Base-by-base conservation (phyloP, 35 echinoderm and acorn worm genomes). In the Anneissia japonica region DNA sequence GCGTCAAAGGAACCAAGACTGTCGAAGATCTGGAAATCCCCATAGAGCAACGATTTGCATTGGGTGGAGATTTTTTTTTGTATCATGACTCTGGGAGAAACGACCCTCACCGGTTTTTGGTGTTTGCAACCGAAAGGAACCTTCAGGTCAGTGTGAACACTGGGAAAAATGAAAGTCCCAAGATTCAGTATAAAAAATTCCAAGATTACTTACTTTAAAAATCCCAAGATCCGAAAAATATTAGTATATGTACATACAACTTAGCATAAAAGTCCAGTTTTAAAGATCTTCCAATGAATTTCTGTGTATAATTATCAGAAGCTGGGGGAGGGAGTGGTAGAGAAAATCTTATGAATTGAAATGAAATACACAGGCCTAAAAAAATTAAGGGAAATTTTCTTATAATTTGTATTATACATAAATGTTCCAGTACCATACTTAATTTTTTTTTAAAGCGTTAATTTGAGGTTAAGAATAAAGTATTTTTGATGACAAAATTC, bases 81-180 rank as follows among this genome's bases (percentile, higher is more conserved):
- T 46, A 43, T 82, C 37, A 82, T 26, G 79, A 82, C 79, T 82
- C 79, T 46, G 79, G 35, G 12, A 41, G 79, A 82, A 43, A 82
- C 38, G 79, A 82, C 39, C 79, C 79, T 82, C 79, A 41, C 37
- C 79, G 51, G 9, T 16, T 64, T 64, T 26, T 64, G 9, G 9
- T 64, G 51, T 64, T 64, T 64, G 51, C 51, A 9, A 64, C 51
- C 7, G 51, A 64, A 64, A 64, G 51, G 26, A 64, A 64, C 51
- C 7, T 64, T 12, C 51, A 64, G 51, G 51, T 64, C 7, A 16
- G 21, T 16, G 51, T 26, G 7, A 16, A 2, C 21, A 9, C 51
- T 64, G 26, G 21, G 26, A 16, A 2, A 64, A 43, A 43, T 43
- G 40, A 64, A 16, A 64, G 26, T 64, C 51, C 21, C 21, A 2